phyloP scores from a whole-genome alignment of 2,113 vertebrate species.

The Chrysochloris asiatica region DNA sequence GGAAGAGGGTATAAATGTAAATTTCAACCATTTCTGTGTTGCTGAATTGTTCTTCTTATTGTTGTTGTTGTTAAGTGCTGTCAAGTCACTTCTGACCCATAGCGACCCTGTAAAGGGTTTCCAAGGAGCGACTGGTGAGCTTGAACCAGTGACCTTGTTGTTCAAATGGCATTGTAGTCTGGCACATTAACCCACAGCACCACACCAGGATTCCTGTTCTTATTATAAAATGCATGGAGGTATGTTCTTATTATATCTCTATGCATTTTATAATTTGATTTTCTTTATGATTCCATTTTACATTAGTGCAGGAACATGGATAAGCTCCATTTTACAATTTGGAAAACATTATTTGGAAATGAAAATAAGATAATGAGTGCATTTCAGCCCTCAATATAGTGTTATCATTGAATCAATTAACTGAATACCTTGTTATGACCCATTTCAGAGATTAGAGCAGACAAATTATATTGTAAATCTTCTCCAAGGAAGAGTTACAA shows the following conservation, averaged over 20 bases:
- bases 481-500: background rate
- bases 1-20: background rate
- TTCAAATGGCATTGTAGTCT: too few species aligned
- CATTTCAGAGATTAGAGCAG: background rate
- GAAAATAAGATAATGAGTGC: background rate
- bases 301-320: background rate
- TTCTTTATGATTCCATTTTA: background rate
- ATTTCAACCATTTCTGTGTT: background rate
- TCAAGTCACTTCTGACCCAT: too few species aligned
- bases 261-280: background rate
- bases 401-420: background rate
- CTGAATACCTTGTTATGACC: background rate
- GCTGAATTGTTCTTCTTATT: background rate
- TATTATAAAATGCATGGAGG: too few species aligned
- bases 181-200: too few species aligned
- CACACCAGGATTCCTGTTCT: too few species aligned
- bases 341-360: background rate
- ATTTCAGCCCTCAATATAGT: background rate
- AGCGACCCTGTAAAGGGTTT: too few species aligned
- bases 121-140: too few species aligned
- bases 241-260: background rate
- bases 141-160: too few species aligned
- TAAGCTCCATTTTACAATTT: background rate
- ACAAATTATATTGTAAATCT: background rate
- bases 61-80: too few species aligned